A percentile compares a stretch with the other conserved stretches of the same genome.
Conservation (phyloP, 1,140 invertebrate species). For the Trinorchestia longiramus region DNA sequence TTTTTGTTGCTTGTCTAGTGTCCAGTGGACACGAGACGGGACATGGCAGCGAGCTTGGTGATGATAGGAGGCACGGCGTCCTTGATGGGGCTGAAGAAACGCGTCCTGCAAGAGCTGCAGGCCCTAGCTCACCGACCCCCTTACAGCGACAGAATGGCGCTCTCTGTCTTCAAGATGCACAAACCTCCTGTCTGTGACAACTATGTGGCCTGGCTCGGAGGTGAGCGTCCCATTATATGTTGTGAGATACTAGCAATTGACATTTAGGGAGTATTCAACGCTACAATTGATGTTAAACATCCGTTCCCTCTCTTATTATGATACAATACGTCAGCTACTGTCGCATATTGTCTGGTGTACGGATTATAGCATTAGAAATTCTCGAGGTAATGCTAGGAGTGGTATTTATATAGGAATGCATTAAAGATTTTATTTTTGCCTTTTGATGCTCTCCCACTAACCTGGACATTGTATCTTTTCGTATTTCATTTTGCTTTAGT, state of each 20-base stretch:
- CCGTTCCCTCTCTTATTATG: too few relatives aligned
- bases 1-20: slow-evolving; percentile 73
- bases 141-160: slow-evolving; percentile 77
- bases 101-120: slow-evolving; percentile 82
- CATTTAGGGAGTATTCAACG: too few relatives aligned
- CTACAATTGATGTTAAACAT: too few relatives aligned
- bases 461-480: too few relatives aligned
- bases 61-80: slow-evolving; percentile 87
- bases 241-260: neutral
- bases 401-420: too few relatives aligned
- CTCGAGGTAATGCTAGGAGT: too few relatives aligned
- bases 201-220: slow-evolving; percentile 87
- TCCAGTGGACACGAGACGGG: slow-evolving; percentile 80
- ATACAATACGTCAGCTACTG: too few relatives aligned
- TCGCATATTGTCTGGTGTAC: too few relatives aligned
- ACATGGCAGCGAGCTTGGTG: slow-evolving; percentile 84
- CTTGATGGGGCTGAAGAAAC: slow-evolving; percentile 82
- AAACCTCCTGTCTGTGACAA: slow-evolving; percentile 84
- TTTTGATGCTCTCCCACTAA: too few relatives aligned
- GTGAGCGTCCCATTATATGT: slow-evolving; percentile 69
- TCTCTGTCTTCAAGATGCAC: slow-evolving; percentile 83
- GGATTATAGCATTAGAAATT: too few relatives aligned
- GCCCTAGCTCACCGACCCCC: slow-evolving; percentile 75
- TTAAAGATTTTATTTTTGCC: too few relatives aligned
- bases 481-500: too few relatives aligned